Percentiles rank a stretch among this genome's conserved stretches.
Evolutionary conservation across 2,888 invertebrate genomes (phyloP).

Genomic region (Platynereis dumerilii): DNA sequence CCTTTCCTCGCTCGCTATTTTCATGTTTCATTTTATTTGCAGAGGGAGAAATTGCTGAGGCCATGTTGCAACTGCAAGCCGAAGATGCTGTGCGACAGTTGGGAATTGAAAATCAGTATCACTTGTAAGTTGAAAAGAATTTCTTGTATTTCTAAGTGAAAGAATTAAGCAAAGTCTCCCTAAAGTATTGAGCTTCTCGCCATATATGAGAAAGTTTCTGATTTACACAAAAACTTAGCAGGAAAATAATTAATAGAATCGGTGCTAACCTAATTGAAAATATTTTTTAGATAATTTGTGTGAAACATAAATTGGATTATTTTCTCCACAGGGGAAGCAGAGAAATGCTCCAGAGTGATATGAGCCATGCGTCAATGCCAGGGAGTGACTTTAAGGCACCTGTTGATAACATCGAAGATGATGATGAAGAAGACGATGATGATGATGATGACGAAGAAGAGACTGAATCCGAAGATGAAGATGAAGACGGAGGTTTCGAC

Average conservation of each 20-base stretch:
- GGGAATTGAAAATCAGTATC: slow-evolving; percentile 37
- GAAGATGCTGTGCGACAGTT: slow-evolving; percentile 38
- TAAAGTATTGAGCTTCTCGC: too few species aligned
- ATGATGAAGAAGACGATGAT: neutral
- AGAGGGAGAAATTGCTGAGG: slow-evolving; percentile 39
- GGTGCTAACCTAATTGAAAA: too few species aligned
- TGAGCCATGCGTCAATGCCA: neutral
- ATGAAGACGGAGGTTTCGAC: neutral
- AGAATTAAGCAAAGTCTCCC: too few species aligned
- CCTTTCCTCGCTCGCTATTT: too few species aligned
- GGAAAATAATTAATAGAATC: too few species aligned
- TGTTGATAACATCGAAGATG: neutral
- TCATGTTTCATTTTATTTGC: too few species aligned
- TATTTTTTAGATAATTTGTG: too few species aligned
- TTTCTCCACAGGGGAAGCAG: neutral
- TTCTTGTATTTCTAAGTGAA: too few species aligned
- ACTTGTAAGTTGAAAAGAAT: slow-evolving; percentile 3
- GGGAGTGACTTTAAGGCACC: neutral
- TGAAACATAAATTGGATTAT: too few species aligned
- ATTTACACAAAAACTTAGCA: too few species aligned
- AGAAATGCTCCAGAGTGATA: neutral
- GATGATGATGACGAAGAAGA: slow-evolving; percentile 6
- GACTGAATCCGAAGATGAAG: neutral
- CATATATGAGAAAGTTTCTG: too few species aligned
- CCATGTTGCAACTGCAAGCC: slow-evolving; percentile 38